Evolutionary conservation across 2,888 invertebrate genomes (phyloP).

Genomic region (Euclidia mi): DNA sequence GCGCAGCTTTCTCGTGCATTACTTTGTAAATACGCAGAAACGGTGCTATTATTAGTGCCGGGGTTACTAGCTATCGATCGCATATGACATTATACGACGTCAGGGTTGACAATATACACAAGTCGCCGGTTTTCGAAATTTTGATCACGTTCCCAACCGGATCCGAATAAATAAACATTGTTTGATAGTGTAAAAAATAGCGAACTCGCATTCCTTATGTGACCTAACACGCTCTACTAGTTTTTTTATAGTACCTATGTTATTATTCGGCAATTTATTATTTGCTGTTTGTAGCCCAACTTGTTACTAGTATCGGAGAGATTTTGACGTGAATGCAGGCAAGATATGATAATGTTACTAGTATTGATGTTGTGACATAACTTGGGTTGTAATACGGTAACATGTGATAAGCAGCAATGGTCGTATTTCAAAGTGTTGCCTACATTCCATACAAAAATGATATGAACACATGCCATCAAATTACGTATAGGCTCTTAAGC

Average conservation of each 20-base stretch:
- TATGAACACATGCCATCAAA: too few relatives aligned
- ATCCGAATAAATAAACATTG: slow-evolving; percentile 59
- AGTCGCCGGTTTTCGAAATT: slow-evolving; percentile 48
- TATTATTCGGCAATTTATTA: slow-evolving; percentile 46
- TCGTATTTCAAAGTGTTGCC: too few relatives aligned
- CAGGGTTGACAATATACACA: slow-evolving; percentile 43
- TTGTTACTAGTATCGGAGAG: slow-evolving; percentile 12
- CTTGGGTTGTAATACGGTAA: too few relatives aligned
- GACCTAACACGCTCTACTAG: slow-evolving; percentile 76
- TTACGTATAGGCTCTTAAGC: too few relatives aligned
- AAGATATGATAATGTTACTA: too few relatives aligned
- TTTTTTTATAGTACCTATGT: slow-evolving; percentile 71
- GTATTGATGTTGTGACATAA: too few relatives aligned
- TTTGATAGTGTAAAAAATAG: slow-evolving; percentile 51
- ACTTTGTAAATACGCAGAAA: slow-evolving; percentile 51
- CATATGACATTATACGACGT: slow-evolving; percentile 47
- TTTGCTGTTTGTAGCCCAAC: slow-evolving; percentile 24
- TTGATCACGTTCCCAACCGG: slow-evolving; percentile 61
- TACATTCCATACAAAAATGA: too few relatives aligned
- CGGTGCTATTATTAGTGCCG: slow-evolving; percentile 61
- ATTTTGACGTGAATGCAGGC: slow-evolving; percentile 17
- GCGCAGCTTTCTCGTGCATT: slow-evolving; percentile 64
- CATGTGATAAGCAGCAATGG: too few relatives aligned
- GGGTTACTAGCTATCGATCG: slow-evolving; percentile 67
- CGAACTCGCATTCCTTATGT: slow-evolving; percentile 71